phyloP scores from a whole-genome alignment of 2,888 invertebrate genomes.

The Clivina fossor region DNA sequence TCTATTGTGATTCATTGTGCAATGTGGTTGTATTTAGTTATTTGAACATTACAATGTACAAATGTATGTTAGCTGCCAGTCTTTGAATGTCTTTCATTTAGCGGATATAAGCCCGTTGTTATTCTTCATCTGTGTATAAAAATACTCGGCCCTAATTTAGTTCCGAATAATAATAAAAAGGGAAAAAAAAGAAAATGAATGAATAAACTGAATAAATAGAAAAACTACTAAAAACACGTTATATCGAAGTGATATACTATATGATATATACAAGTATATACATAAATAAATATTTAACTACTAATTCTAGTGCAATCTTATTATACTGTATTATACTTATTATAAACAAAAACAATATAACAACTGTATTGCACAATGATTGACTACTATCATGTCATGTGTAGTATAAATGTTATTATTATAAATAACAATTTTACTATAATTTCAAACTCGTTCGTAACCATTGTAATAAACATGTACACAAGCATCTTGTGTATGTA shows the following conservation, averaged over 20 bases:
- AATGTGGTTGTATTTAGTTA: slow-evolving; percentile 21
- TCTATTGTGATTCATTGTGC: slow-evolving; percentile 30
- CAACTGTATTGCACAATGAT: slow-evolving; percentile 32
- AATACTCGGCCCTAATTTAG: slow-evolving; percentile 13
- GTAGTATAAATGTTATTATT: slow-evolving; percentile 13
- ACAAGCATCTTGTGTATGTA: slow-evolving; percentile 13
- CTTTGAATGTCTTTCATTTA: slow-evolving; percentile 21
- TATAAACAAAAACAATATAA: slow-evolving; percentile 7
- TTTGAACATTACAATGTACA: slow-evolving; percentile 11
- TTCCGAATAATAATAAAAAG: too few relatives aligned
- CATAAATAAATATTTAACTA: not conserved
- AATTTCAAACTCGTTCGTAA: slow-evolving; percentile 11
- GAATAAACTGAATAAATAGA: too few relatives aligned
- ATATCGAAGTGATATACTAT: too few relatives aligned
- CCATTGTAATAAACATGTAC: slow-evolving; percentile 18
- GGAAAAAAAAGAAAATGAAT: too few relatives aligned
- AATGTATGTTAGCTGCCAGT: slow-evolving; percentile 18
- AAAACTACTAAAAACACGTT: too few relatives aligned
- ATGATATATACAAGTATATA: slow-evolving; percentile 1
- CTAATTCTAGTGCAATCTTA: slow-evolving; percentile 26
- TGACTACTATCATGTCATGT: slow-evolving; percentile 11
- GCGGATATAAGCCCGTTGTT: slow-evolving; percentile 7
- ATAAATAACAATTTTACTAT: slow-evolving; percentile 14
- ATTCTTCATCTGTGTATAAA: slow-evolving; percentile 11
- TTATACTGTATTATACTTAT: not conserved